Conservation (phyloP, 2,797 vertebrate species). For the Stomatorhinus walkeri region DNA sequence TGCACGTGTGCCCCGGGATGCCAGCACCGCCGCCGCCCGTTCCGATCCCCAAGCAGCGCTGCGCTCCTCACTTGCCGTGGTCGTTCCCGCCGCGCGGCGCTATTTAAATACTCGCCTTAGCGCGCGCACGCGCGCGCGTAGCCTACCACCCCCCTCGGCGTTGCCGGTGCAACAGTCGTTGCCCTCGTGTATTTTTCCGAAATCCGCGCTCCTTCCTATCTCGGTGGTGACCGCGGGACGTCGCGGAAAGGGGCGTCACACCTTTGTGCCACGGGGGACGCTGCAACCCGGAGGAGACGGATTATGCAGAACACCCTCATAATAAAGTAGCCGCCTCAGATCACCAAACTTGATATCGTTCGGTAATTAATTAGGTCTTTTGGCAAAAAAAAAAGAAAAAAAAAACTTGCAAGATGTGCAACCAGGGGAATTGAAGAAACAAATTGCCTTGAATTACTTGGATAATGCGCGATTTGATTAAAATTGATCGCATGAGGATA, state of each 20-base stretch:
- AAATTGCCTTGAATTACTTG: conserved; percentile 45
- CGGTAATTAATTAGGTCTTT: conserved; percentile 54
- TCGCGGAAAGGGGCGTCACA: not conserved
- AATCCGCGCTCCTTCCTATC: not conserved
- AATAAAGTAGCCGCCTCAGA: conserved; percentile 31
- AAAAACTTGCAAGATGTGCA: conserved; percentile 37
- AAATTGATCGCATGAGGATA: conserved; percentile 48
- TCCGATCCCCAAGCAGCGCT: not conserved
- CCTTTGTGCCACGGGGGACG: not conserved
- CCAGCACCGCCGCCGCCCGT: not conserved
- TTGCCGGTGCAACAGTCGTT: not conserved
- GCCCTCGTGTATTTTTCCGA: not conserved
- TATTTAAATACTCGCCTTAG: not conserved
- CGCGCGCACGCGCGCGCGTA: not conserved
- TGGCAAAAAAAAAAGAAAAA: conserved; percentile 31
- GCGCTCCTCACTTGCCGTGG: not conserved
- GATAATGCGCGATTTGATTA: conserved; percentile 57
- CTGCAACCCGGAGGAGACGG: conserved; percentile 1
- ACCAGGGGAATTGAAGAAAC: conserved; percentile 38
- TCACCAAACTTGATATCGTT: conserved; percentile 26
- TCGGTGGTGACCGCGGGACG: not conserved
- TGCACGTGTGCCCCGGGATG: not conserved
- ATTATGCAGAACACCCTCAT: conserved; percentile 19
- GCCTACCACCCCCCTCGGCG: not conserved
- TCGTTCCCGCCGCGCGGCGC: not conserved